phyloP scores from a whole-genome alignment of 1,140 invertebrate species.

The Maniola jurtina region DNA sequence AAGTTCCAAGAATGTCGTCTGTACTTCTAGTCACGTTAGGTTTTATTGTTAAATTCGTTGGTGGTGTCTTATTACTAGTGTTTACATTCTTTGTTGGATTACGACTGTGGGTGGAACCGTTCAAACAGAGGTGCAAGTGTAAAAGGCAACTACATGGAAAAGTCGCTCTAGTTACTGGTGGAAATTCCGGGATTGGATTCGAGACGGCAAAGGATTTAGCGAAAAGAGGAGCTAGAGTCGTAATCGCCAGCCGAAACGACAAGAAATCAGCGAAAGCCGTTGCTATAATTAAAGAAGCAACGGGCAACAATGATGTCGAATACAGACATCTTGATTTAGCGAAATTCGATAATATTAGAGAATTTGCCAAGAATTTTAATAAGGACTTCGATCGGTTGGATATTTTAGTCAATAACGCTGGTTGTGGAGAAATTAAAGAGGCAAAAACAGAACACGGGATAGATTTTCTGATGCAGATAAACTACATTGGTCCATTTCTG shows the following conservation, averaged over 20 bases:
- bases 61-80: background rate
- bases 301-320: slow-evolving; percentile 28
- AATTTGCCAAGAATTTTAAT: slow-evolving; percentile 53
- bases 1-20: background rate
- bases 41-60: background rate
- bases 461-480: slow-evolving; percentile 81
- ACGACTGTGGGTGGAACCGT: slow-evolving; percentile 22
- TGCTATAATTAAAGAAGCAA: slow-evolving; percentile 23
- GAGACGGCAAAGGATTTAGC: slow-evolving; percentile 41
- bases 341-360: slow-evolving; percentile 44
- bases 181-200: slow-evolving; percentile 42
- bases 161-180: slow-evolving; percentile 39
- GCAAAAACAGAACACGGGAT: slow-evolving; percentile 80
- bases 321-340: slow-evolving; percentile 52
- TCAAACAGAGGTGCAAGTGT: slow-evolving; percentile 37
- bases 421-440: slow-evolving; percentile 51
- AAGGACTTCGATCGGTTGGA: slow-evolving; percentile 78
- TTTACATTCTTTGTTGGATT: background rate
- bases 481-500: slow-evolving; percentile 84
- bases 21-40: background rate
- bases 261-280: slow-evolving; percentile 33
- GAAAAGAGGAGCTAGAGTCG: slow-evolving; percentile 35
- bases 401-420: slow-evolving; percentile 87
- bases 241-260: slow-evolving; percentile 41
- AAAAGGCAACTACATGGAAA: slow-evolving; percentile 35